Base-by-base conservation (phyloP, 2,113 vertebrate genomes). In the Xyrauchen texanus region DNA sequence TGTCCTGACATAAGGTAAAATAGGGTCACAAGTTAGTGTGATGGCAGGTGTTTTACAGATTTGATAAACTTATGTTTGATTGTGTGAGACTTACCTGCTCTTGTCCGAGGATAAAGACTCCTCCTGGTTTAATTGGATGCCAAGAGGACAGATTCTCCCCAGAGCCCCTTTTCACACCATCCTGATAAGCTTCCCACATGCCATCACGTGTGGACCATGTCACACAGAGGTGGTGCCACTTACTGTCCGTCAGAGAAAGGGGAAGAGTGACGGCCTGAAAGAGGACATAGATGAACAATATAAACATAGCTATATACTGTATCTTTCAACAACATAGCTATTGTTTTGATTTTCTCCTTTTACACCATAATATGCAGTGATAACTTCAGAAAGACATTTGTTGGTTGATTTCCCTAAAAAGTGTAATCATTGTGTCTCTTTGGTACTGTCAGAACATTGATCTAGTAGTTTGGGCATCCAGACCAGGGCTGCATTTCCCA, bases 211-310 rank as follows among this genome's bases (percentile, higher is more conserved):
- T 94, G 0, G 93, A 89, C 94, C 94, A 95, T 0, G 94, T 94
- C 46, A 95, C 84, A 6, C 94, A 94, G 57, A 95, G 44, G 49
- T 95, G 94, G 76, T 95, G 94, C 94, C 94, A 95, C 80, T 93
- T 93, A 60, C 85, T 88, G 42, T 94, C 94, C 0, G 88, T 90
- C 78, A 94, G 80, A 4, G 88, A 88, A 11, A 95, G 60, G 4
- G 94, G 94, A 72, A 95, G 49, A 0, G 90, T 91, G 49, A 90
- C 92, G 0, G 92, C 91, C 94, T 95, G 55, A 34, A 79, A 57
- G 61, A 75, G 65, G 66, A 0, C 52, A 42, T 11, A 46, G 42
- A 34, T 34, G 21, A 34, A 34, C 21, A 34, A 34, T 34, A 34
- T 34, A 34, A 34, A 34, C 21, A 34, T 34, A 34, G 21, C 3